These are phyloP conservation scores for Zapornia atra DNA, from an alignment of 2,113 vertebrate species.

Conservation along the genomic window DNA sequence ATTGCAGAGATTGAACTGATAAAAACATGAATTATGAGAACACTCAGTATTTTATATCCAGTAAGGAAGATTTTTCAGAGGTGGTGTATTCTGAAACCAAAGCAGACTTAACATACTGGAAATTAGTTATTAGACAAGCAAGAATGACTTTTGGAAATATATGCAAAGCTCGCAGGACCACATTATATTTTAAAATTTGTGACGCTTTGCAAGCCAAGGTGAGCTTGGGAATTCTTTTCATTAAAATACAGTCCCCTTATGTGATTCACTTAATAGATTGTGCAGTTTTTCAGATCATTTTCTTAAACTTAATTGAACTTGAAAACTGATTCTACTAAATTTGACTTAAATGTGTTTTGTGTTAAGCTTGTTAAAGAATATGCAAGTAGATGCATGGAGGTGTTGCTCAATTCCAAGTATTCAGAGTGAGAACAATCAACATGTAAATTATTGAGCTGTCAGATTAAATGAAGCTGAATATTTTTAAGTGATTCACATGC, in stretches of 20 bases:
- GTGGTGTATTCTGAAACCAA: background rate
- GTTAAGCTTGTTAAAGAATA: background rate
- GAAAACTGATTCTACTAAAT: constrained; percentile 1
- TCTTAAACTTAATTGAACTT: background rate
- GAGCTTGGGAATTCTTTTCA: background rate
- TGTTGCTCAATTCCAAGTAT: background rate
- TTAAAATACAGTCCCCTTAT: background rate
- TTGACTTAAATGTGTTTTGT: background rate
- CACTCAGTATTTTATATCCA: background rate
- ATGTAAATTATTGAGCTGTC: constrained; percentile 24
- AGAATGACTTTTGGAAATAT: background rate
- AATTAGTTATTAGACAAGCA: background rate
- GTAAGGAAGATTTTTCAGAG: background rate
- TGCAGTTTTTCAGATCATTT: background rate
- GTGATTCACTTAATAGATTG: background rate
- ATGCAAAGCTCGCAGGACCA: background rate
- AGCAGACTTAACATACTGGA: background rate
- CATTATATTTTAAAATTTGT: background rate
- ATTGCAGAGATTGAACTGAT: background rate
- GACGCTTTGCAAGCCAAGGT: background rate
- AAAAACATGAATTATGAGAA: background rate
- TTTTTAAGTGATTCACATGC: background rate
- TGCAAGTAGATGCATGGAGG: background rate
- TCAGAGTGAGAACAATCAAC: background rate
- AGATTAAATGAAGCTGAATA: constrained; percentile 10